Conservation (phyloP, 2,113 vertebrate species). For the Prochilodus magdalenae region DNA sequence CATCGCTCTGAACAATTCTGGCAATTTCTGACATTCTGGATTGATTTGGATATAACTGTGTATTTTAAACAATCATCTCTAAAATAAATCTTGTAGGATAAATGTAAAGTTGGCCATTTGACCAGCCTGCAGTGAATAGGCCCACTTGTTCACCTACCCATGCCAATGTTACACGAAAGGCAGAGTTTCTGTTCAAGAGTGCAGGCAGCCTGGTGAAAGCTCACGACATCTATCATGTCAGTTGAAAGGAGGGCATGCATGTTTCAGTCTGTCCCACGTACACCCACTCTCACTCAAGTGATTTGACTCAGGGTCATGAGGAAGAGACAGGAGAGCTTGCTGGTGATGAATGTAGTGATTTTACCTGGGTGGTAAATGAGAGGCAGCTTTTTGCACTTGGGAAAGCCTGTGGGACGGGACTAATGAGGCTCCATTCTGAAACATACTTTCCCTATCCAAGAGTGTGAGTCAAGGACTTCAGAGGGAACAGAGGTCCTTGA, state of each 20-base stretch:
- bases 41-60: too few species aligned
- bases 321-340: slow-evolving; percentile 11
- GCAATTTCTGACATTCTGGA: too few species aligned
- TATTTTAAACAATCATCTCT: too few species aligned
- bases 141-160: background rate
- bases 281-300: slow-evolving; percentile 40
- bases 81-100: background rate
- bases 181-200: slow-evolving; percentile 18
- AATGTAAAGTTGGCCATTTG: slow-evolving; percentile 5
- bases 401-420: slow-evolving; percentile 43
- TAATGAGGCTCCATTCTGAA: slow-evolving; percentile 43
- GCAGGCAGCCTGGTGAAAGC: slow-evolving; percentile 5
- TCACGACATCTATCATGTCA: slow-evolving; percentile 4
- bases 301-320: slow-evolving; percentile 31
- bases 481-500: slow-evolving; percentile 18
- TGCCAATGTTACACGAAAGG: background rate
- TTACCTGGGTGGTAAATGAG: slow-evolving; percentile 44
- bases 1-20: too few species aligned
- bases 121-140: background rate
- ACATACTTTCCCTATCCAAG: slow-evolving; percentile 44
- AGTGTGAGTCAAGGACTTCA: slow-evolving; percentile 17
- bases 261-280: background rate
- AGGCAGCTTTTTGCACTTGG: slow-evolving; percentile 34
- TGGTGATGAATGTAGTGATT: slow-evolving; percentile 38
- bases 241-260: background rate